A percentile compares a stretch with the other conserved stretches of the same genome.
Conservation (phyloP, 2,113 vertebrate genomes). For the Corythoichthys haematopterus region DNA sequence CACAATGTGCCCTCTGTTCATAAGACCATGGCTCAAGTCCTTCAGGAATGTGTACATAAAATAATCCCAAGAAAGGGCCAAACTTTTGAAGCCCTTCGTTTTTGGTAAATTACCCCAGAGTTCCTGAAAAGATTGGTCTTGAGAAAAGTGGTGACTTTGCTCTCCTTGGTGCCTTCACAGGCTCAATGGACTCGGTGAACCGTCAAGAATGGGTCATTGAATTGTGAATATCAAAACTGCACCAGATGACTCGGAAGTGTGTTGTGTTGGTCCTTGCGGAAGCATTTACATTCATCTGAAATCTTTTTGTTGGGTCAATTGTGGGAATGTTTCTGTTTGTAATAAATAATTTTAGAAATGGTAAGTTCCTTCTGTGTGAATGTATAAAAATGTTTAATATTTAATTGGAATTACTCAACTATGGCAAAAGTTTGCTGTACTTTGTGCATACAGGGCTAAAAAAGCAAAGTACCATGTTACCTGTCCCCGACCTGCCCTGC, state of each 20-base stretch:
- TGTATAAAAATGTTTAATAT: not conserved
- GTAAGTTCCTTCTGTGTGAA: not conserved
- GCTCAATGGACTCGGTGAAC: constrained; percentile 66
- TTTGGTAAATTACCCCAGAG: constrained; percentile 37
- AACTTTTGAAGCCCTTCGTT: constrained; percentile 41
- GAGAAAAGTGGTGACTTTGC: constrained; percentile 46
- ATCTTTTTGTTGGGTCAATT: not conserved
- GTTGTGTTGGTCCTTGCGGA: constrained; percentile 26
- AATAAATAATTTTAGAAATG: not conserved
- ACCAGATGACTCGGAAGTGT: constrained; percentile 41
- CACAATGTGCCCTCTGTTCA: constrained; percentile 65
- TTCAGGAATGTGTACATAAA: constrained; percentile 59
- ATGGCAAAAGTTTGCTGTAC: not conserved
- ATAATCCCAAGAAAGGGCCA: constrained; percentile 46
- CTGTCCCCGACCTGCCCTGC: constrained; percentile 33
- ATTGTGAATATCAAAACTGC: constrained; percentile 61
- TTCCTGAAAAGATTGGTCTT: constrained; percentile 12
- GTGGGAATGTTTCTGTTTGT: not conserved
- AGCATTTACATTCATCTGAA: constrained; percentile 3
- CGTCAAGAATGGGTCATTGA: constrained; percentile 64
- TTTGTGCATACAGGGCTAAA: constrained; percentile 29
- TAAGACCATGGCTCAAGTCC: constrained; percentile 38
- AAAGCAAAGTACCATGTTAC: constrained; percentile 59
- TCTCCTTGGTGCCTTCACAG: constrained; percentile 38
- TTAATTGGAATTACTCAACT: not conserved